A percentile compares a stretch with the other conserved stretches of the same genome.
phyloP scores from a whole-genome alignment of 2,888 invertebrate genomes.

The Macrosiphum euphorbiae region DNA sequence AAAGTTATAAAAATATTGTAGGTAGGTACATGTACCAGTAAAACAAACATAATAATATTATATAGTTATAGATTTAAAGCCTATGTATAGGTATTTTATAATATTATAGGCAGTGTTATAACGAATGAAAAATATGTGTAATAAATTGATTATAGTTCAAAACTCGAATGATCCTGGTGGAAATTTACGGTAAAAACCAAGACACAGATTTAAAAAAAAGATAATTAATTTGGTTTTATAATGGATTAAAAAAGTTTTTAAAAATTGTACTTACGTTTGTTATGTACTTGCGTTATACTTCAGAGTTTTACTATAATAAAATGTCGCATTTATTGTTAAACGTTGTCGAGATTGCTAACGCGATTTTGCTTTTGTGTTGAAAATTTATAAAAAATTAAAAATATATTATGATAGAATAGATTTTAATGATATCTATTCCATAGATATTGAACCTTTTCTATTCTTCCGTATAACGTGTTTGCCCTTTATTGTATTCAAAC shows the following conservation, averaged over 20 bases:
- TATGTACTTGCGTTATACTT: neutral
- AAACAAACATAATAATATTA: too few species aligned
- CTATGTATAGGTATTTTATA: neutral
- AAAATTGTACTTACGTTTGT: neutral
- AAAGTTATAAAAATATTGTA: neutral
- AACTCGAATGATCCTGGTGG: neutral
- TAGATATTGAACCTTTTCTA: neutral
- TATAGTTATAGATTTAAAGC: neutral
- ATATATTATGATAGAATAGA: too few species aligned
- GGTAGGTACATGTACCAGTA: too few species aligned
- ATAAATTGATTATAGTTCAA: neutral
- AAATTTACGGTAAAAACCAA: neutral
- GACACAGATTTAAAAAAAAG: neutral
- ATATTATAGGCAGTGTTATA: neutral
- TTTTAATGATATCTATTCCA: too few species aligned
- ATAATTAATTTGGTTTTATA: neutral
- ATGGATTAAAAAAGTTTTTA: neutral
- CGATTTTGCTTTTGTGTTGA: neutral
- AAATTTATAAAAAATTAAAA: too few species aligned
- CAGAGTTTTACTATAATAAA: neutral
- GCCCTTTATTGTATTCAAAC: neutral
- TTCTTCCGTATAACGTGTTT: neutral
- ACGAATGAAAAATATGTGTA: neutral
- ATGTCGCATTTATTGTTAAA: neutral
- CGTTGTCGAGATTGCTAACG: neutral